A percentile compares a stretch with the other conserved stretches of the same genome.
These are phyloP conservation scores for Drosophila trichaetosa DNA, from an alignment of 2,888 invertebrate species.

Conservation along the genomic window DNA sequence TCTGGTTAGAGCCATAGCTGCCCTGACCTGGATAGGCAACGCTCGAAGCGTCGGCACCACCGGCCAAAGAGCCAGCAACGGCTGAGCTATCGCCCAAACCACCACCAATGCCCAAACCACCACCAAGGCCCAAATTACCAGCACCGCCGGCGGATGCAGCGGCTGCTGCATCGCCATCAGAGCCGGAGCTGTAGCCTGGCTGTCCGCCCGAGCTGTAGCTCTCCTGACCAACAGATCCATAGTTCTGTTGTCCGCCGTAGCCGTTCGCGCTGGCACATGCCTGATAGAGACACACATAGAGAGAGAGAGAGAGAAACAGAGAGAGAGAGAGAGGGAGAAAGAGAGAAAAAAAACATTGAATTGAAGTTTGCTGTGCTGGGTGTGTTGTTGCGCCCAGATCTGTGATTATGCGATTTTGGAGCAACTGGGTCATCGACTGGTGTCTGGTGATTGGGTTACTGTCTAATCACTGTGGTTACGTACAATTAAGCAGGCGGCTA, in stretches of 20 bases:
- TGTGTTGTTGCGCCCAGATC: neutral
- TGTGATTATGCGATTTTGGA: neutral
- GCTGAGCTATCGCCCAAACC: conserved; percentile 40
- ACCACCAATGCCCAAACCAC: conserved; percentile 33
- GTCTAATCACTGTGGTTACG: conserved; percentile 52
- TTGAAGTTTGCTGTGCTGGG: neutral
- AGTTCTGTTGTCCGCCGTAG: conserved; percentile 58
- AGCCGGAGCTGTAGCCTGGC: conserved; percentile 40
- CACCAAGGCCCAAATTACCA: conserved; percentile 36
- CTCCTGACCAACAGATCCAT: conserved; percentile 50
- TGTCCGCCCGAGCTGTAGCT: conserved; percentile 55
- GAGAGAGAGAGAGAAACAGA: neutral
- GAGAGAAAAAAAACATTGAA: neutral
- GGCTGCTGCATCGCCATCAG: conserved; percentile 54
- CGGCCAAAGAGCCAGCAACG: conserved; percentile 38
- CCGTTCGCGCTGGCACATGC: conserved; percentile 69
- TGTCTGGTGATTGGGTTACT: neutral
- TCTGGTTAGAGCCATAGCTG: conserved; percentile 72
- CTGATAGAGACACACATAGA: conserved; percentile 29
- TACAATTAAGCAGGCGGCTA: conserved; percentile 83
- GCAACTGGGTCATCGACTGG: conserved; percentile 13
- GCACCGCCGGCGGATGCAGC: conserved; percentile 50
- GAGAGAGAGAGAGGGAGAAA: neutral
- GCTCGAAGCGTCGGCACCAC: conserved; percentile 49
- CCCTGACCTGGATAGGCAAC: conserved; percentile 53